phyloP scores from a whole-genome alignment of 2,888 invertebrate genomes.

The Elegia similella region DNA sequence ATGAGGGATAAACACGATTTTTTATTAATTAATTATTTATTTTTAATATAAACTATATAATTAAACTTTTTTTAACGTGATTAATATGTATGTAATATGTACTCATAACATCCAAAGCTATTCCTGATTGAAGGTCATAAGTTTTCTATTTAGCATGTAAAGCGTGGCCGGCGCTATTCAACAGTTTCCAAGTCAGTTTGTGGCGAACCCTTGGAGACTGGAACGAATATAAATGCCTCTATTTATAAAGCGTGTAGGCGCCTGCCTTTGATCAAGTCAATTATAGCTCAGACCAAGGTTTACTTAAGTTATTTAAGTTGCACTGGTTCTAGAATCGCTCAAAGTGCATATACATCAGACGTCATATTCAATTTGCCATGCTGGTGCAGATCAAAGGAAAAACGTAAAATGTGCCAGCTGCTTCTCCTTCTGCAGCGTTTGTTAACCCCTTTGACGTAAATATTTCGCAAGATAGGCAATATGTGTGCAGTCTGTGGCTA shows the following conservation, averaged over 20 bases:
- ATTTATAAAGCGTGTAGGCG: slow-evolving; percentile 16
- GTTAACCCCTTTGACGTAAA: too few relatives aligned
- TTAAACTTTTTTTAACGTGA: too few relatives aligned
- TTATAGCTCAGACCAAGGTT: slow-evolving; percentile 16
- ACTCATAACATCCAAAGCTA: background rate
- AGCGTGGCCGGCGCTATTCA: background rate
- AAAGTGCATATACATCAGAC: background rate
- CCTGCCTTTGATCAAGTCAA: slow-evolving; percentile 18
- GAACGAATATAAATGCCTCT: slow-evolving; percentile 15
- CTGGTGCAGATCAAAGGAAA: too few relatives aligned
- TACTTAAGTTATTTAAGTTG: slow-evolving; percentile 7
- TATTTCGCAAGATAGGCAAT: too few relatives aligned
- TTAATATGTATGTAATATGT: too few relatives aligned
- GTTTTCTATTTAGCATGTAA: background rate
- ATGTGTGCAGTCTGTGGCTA: too few relatives aligned
- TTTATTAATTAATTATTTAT: too few relatives aligned
- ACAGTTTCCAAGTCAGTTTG: slow-evolving; percentile 4
- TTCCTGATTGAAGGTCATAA: background rate
- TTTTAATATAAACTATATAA: too few relatives aligned
- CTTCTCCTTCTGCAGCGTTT: too few relatives aligned
- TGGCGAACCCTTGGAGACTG: slow-evolving; percentile 5
- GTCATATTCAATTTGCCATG: background rate
- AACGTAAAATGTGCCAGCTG: too few relatives aligned
- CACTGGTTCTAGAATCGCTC: background rate
- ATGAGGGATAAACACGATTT: too few relatives aligned